These are phyloP conservation scores for Sylvilagus bachmani DNA, from an alignment of 2,113 vertebrate genomes.

Conservation along the genomic window DNA sequence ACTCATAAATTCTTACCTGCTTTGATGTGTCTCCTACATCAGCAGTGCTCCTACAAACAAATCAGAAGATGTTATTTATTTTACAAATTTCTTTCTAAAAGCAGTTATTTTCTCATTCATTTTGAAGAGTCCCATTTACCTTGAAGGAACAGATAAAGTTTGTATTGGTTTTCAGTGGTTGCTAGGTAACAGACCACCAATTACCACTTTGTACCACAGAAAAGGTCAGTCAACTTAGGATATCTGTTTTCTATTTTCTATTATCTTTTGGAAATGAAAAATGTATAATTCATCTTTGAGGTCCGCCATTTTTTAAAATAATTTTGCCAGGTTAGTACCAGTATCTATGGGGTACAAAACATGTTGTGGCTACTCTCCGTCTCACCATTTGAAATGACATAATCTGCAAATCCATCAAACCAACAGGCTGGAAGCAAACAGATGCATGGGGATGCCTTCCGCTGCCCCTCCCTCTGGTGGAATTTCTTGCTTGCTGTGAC, in stretches of 20 bases:
- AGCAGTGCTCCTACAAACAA: neutral
- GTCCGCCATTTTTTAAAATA: neutral
- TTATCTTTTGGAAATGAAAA: slow-evolving; percentile 48
- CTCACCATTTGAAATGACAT: neutral
- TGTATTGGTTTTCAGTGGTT: slow-evolving; percentile 42
- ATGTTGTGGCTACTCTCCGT: neutral
- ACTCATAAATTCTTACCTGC: neutral
- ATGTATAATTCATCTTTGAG: neutral
- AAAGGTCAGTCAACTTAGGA: slow-evolving; percentile 12
- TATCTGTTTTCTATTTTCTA: neutral
- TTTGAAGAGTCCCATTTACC: slow-evolving; percentile 43
- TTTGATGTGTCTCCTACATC: neutral
- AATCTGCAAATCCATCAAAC: neutral
- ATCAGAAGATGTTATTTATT: neutral
- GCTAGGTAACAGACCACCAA: slow-evolving; percentile 13
- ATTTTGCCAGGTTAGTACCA: neutral
- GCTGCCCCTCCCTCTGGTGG: neutral
- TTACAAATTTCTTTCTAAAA: slow-evolving; percentile 44
- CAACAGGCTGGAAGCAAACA: neutral
- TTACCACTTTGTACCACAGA: slow-evolving; percentile 31
- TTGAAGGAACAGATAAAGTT: slow-evolving; percentile 4
- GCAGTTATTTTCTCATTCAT: slow-evolving; percentile 21
- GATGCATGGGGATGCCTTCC: neutral
- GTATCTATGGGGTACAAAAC: neutral
- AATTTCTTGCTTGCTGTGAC: neutral